Evolutionary conservation across 2,797 vertebrate species (phyloP).

Genomic region (Botia kubotai): DNA sequence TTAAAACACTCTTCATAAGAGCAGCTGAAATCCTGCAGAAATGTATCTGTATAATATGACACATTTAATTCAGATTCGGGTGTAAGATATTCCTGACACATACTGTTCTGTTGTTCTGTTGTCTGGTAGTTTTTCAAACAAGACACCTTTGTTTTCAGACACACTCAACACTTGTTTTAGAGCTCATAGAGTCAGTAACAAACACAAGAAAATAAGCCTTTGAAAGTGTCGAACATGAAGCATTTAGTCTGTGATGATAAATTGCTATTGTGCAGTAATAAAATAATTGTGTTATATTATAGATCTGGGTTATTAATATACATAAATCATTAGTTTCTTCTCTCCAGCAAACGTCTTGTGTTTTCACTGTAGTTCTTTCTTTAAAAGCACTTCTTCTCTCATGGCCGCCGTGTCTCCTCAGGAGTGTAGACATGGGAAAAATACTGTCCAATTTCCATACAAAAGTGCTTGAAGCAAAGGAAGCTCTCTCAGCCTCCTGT

Average conservation of each 20-base stretch:
- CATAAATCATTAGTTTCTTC: not conserved
- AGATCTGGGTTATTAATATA: conserved; percentile 1
- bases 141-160: conserved; percentile 4
- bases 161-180: not conserved
- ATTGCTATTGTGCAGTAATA: not conserved
- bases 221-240: not conserved
- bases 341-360: not conserved
- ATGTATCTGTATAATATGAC: too few species aligned
- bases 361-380: conserved; percentile 4
- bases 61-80: too few species aligned
- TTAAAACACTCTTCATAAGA: not conserved
- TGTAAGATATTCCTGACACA: too few species aligned
- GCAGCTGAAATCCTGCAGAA: not conserved
- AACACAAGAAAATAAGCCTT: not conserved
- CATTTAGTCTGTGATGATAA: not conserved
- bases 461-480: conserved; percentile 32
- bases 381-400: conserved; percentile 13
- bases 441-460: conserved; percentile 42
- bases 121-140: conserved; percentile 26
- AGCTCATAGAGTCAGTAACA: not conserved
- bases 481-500: conserved; percentile 36
- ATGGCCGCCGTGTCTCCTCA: not conserved
- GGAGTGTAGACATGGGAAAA: conserved; percentile 27
- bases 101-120: too few species aligned
- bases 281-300: not conserved